Percentiles rank a stretch among this genome's conserved stretches.
These are phyloP conservation scores for rabbit (Oryctolagus cuniculus) DNA, from an alignment of 2,113 vertebrate species.

Conservation along the genomic window DNA sequence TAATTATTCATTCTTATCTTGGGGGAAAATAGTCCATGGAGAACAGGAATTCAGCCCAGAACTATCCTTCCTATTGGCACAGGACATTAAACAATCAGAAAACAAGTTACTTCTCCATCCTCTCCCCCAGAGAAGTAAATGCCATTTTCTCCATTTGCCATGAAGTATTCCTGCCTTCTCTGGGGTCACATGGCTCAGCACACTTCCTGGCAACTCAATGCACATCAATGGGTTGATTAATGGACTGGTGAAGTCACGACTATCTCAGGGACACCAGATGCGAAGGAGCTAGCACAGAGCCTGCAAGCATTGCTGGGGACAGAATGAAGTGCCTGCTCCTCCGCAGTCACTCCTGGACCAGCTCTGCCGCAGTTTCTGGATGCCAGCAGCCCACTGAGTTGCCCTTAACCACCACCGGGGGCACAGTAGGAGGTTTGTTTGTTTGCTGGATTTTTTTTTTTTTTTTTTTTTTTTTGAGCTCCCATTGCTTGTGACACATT, in stretches of 20 bases:
- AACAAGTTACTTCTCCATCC: slow-evolving; percentile 26
- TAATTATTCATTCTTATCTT: slow-evolving; percentile 70
- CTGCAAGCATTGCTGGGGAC: background rate
- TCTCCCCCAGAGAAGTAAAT: slow-evolving; percentile 47
- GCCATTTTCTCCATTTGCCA: background rate
- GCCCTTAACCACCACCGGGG: background rate
- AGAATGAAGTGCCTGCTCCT: background rate
- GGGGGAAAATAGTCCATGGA: slow-evolving; percentile 46
- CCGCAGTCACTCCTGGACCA: background rate
- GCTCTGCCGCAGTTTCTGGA: background rate
- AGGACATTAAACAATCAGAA: slow-evolving; percentile 58
- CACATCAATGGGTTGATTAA: slow-evolving; percentile 29
- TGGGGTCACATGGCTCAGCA: slow-evolving; percentile 14
- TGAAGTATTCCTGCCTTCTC: slow-evolving; percentile 38
- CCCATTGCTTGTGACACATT: background rate
- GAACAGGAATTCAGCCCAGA: slow-evolving; percentile 61
- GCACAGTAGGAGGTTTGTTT: background rate
- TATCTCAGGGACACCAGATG: slow-evolving; percentile 37
- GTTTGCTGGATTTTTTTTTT: background rate
- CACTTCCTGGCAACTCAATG: slow-evolving; percentile 26
- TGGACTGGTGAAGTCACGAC: background rate
- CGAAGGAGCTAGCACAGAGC: slow-evolving; percentile 2
- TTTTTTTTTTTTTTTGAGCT: slow-evolving; percentile 28
- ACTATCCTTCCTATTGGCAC: slow-evolving; percentile 19
- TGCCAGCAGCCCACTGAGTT: background rate